Conservation (phyloP, 2,113 vertebrate genomes). For the human region GRCh38 chr12:18905001-18905500, state of each 20-base stretch:
- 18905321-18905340: neutral
- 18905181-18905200: neutral
- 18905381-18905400: conserved; percentile 39
- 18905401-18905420: neutral
- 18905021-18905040: neutral
- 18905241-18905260: neutral
- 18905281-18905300: neutral
- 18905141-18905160: neutral
- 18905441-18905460: neutral
- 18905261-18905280: neutral
- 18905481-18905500: neutral
- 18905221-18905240: neutral
- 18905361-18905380: neutral
- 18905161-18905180: neutral
- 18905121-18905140: neutral
- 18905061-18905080: neutral
- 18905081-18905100: neutral
- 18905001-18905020: neutral
- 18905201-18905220: neutral
- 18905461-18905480: neutral
- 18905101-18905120: neutral
- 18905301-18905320: neutral
- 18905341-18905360: neutral
- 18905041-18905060: neutral
- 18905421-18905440: neutral